Conservation (phyloP, 2,113 vertebrate species). For the Barnardius zonarius region DNA sequence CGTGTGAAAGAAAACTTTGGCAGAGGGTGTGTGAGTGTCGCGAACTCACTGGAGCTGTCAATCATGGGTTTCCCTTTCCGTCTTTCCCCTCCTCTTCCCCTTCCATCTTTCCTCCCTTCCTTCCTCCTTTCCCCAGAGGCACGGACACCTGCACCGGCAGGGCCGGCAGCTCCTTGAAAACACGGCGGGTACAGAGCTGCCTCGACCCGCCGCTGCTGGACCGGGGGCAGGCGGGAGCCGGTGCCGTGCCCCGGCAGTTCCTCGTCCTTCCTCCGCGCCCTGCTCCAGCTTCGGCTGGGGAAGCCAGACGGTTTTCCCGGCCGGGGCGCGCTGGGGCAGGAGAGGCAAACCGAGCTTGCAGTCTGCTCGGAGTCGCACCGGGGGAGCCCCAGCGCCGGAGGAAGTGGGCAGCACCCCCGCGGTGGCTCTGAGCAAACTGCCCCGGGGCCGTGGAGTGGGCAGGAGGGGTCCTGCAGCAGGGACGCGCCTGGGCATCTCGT, state of each 20-base stretch:
- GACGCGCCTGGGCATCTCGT: not conserved
- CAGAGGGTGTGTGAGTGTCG: not conserved
- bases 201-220: not conserved
- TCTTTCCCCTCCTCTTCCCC: not conserved
- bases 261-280: not conserved
- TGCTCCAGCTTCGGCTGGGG: not conserved
- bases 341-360: not conserved
- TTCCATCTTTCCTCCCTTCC: not conserved
- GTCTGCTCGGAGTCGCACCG: not conserved
- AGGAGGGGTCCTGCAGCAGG: not conserved
- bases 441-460: not conserved
- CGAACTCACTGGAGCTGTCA: constrained; percentile 18
- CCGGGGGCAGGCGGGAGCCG: fast-evolving
- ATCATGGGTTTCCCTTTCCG: not conserved
- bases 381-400: not conserved
- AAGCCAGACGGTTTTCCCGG: not conserved
- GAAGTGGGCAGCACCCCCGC: not conserved
- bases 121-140: not conserved
- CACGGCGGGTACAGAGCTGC: not conserved
- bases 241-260: not conserved
- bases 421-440: not conserved
- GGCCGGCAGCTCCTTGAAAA: not conserved
- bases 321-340: not conserved
- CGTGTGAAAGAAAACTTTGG: constrained; percentile 40
- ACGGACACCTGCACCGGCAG: not conserved